phyloP scores from a whole-genome alignment of 2,113 vertebrate species.

The Anarhynchus alexandrinus region DNA sequence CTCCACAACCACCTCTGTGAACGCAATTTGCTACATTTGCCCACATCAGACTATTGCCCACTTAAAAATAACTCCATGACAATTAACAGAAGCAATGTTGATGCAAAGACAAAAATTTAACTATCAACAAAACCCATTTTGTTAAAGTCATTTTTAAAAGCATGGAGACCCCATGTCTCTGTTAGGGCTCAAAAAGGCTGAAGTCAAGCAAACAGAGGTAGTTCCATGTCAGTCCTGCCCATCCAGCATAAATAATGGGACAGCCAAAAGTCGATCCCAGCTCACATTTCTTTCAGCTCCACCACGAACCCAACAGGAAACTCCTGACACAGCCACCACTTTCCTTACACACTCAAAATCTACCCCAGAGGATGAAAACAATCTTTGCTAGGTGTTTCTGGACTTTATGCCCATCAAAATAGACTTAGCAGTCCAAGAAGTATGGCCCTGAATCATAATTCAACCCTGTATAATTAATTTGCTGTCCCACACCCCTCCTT shows the following conservation, averaged over 20 bases:
- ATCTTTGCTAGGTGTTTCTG: neutral
- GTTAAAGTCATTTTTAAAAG: neutral
- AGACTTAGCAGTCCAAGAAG: neutral
- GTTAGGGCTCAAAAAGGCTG: neutral
- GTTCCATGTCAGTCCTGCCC: neutral
- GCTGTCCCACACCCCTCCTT: neutral
- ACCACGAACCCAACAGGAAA: neutral
- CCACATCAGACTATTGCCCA: neutral
- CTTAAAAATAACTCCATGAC: neutral
- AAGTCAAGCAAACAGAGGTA: neutral
- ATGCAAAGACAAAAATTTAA: neutral
- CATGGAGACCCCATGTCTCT: neutral
- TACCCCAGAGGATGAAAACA: neutral
- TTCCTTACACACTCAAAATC: neutral
- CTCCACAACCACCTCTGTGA: neutral
- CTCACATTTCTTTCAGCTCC: neutral
- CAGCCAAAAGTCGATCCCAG: neutral
- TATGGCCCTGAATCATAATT: neutral
- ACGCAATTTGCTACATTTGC: neutral
- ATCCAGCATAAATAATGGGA: neutral
- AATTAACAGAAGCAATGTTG: neutral
- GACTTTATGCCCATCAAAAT: neutral
- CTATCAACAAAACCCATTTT: accelerated
- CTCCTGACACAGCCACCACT: neutral
- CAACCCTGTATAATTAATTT: neutral